Evolutionary conservation across 2,888 invertebrate genomes (phyloP), one percentile per base, ranked within the genome.

Genomic region (Lepidocyrtinus sp.): DNA sequence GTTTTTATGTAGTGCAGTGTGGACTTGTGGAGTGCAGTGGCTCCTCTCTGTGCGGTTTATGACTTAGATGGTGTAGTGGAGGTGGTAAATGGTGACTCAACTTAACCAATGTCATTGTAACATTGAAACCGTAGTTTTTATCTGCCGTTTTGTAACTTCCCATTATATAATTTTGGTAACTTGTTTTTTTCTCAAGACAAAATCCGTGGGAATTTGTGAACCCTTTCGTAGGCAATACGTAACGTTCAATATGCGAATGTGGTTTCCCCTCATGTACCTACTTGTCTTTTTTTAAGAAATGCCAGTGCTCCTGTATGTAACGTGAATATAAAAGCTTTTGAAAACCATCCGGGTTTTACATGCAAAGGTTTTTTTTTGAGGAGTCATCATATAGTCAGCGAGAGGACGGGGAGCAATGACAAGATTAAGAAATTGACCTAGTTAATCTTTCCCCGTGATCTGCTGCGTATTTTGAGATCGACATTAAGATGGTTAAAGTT

Each of bases 371-470:
- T 27, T 5, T 2, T 12, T 22, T 36, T 22, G 17, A 45, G 19
- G 12, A 5, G 19, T 21, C 15, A 22, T 46, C 1, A 68, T 12
- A 12, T n/a, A 45, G 2, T 19, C 15, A 22, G 2, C n/a, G 19
- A 9, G 64, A 2, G 15, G 2, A 25, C n/a, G n/a, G 24, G 27
- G 5, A 45, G 45, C 45, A 59, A 17, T 22, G 1, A 5, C n/a
- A 27, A 27, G 59, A 67, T 74, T 74, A 74, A 74, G 74, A 46
- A 74, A 74, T 74, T 74, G 74, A 74, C 74, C 74, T 46, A 74
- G 73, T 73, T 73, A 73, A 67, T 67, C 55, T 69, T 36, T 21
- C 26, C 17, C 9, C 5, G 17, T 15, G 9, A 21, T 22, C 26
- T 65, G 65, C 24, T 17, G 7, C 59, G 27, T n/a, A 17, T 36